These are phyloP conservation scores for Heptranchias perlo DNA, from an alignment of 2,113 vertebrate genomes.

Conservation along the genomic window DNA sequence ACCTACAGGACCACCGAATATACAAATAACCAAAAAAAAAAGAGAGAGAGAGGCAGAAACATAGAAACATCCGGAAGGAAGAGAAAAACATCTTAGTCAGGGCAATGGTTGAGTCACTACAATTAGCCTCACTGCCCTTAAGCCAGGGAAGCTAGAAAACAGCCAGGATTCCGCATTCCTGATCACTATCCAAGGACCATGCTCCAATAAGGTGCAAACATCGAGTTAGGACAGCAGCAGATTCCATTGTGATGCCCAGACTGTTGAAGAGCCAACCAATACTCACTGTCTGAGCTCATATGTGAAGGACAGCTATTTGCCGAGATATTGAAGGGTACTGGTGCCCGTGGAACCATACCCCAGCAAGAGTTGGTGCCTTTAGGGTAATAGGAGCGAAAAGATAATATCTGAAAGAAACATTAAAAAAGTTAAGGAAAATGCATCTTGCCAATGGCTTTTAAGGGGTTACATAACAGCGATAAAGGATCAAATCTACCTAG, in stretches of 20 bases:
- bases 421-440: not conserved
- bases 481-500: not conserved
- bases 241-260: not conserved
- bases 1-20: too few relatives aligned
- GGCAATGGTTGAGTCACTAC: not conserved
- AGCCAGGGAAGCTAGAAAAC: not conserved
- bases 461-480: not conserved
- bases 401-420: not conserved
- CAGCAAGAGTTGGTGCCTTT: not conserved
- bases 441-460: not conserved
- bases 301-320: not conserved
- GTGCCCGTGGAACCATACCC: not conserved
- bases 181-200: not conserved
- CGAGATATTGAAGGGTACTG: not conserved
- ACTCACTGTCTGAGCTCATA: not conserved
- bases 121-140: too few relatives aligned
- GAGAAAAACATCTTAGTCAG: not conserved
- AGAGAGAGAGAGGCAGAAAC: too few relatives aligned
- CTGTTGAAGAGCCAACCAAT: not conserved
- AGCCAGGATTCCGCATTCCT: not conserved
- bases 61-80: too few relatives aligned
- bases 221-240: too few relatives aligned
- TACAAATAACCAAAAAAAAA: too few relatives aligned
- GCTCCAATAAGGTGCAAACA: not conserved
- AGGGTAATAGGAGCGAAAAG: not conserved